These are phyloP conservation scores for Schizothorax lantsangensis DNA, from an alignment of 2,797 vertebrate genomes.

Conservation along the genomic window DNA sequence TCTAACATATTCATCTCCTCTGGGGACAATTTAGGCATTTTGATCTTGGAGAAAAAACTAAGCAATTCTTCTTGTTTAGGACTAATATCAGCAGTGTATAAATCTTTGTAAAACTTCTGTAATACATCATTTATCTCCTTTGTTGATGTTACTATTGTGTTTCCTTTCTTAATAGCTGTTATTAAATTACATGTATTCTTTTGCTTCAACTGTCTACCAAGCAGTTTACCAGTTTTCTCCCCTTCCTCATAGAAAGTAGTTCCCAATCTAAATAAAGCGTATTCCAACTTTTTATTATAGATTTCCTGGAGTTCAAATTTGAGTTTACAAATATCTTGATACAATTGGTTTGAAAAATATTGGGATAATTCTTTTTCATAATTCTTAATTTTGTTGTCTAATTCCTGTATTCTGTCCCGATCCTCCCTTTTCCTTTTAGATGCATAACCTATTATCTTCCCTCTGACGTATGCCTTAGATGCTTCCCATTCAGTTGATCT, in stretches of 20 bases:
- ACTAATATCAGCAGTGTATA: slow-evolving; percentile 26
- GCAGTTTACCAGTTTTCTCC: background rate
- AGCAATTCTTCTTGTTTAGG: background rate
- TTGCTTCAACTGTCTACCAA: background rate
- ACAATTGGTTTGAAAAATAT: background rate
- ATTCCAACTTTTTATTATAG: background rate
- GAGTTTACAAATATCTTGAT: slow-evolving; percentile 6
- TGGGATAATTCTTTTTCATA: background rate
- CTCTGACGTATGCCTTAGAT: slow-evolving; percentile 42
- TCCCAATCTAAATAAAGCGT: background rate
- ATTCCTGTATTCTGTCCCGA: background rate
- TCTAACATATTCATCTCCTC: background rate
- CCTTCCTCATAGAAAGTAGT: background rate
- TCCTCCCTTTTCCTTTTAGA: slow-evolving; percentile 2
- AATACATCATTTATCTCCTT: slow-evolving; percentile 36
- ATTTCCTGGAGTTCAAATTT: background rate
- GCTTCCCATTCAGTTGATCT: slow-evolving; percentile 45
- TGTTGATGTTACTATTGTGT: background rate
- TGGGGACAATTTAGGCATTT: background rate
- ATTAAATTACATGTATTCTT: background rate
- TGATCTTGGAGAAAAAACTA: background rate
- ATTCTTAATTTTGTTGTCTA: slow-evolving; percentile 22
- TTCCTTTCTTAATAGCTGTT: slow-evolving; percentile 31
- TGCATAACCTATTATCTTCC: slow-evolving; percentile 15
- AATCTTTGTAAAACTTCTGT: slow-evolving; percentile 30